Base-by-base conservation (phyloP, 2,797 vertebrate species). In the Threskiornis aethiopicus region DNA sequence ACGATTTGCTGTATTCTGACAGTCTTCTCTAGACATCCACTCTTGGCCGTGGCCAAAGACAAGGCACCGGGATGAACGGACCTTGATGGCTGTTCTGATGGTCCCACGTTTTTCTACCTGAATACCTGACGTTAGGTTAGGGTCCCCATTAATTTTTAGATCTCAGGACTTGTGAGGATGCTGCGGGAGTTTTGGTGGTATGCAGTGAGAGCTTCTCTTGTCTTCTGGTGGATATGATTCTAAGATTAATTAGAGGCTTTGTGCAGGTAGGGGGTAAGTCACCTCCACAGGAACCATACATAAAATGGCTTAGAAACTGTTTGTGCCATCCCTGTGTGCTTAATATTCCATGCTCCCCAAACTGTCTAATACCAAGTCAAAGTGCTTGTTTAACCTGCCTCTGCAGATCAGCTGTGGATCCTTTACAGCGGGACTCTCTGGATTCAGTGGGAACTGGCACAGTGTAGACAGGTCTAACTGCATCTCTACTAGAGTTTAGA, bases 391-490 rank as follows among this genome's bases (percentile, higher is more conserved):
- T 17, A 66, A 72, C 46, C 42, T 84, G 39, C 24, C 22, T 10
- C 15, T 52, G 52, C 42, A 55, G 47, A 44, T 37, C 47, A 64
- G 47, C 49, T 35, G 24, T 52, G 69, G 35, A 54, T 80, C 12
- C n/a, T 49, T 52, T 5, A 20, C 33, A 46, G n/a, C 11, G 59
- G 13, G 25, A 62, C 16, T 5, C 18, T 66, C 12, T 42, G 86
- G 29, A 10, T 54, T 58, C 65, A 42, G 0, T 0, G 3, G 57
- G 52, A 70, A 20, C 61, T 4, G 16, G 11, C n/a, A 47, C 51
- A 47, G 39, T 7, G 35, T 39, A 28, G n/a, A 24, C 4, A 44
- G 19, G 42, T 44, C 52, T 41, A 17, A 46, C 46, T 87, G 41
- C n/a, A 20, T 14, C 33, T 69, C 1, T 15, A 0, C 10, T 44